Conservation (phyloP, 37 sponge, comb jelly and placozoan species). For the Ianthella basta region DNA sequence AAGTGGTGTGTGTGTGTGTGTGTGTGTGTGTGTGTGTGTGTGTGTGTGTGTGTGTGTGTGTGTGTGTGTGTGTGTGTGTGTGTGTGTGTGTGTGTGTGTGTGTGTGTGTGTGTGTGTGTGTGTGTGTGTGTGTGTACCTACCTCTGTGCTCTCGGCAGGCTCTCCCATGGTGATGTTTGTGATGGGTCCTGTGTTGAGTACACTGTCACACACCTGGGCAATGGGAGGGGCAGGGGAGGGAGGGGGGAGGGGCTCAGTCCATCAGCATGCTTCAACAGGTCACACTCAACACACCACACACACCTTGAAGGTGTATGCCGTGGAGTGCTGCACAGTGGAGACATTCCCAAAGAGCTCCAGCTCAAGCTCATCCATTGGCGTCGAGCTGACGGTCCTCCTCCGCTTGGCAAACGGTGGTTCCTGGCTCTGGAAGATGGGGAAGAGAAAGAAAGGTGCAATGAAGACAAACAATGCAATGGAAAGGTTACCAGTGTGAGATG, state of each 20-base stretch:
- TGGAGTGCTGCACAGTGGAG: neutral
- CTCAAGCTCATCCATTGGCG: neutral
- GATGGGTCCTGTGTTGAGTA: slow-evolving; percentile 89
- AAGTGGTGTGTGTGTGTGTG: too few relatives aligned
- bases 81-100: too few relatives aligned
- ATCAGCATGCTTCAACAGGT: too few relatives aligned
- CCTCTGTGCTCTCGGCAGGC: slow-evolving; percentile 51
- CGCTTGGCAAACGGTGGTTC: neutral
- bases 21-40: too few relatives aligned
- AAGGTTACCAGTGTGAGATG: too few relatives aligned
- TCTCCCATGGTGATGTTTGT: slow-evolving; percentile 79
- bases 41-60: too few relatives aligned
- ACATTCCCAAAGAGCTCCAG: neutral
- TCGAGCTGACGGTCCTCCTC: slow-evolving; percentile 5
- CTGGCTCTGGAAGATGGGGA: neutral
- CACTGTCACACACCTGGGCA: slow-evolving; percentile 89
- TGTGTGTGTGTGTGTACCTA: slow-evolving; percentile 1
- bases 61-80: too few relatives aligned
- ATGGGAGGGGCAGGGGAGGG: too few relatives aligned
- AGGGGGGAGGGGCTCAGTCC: neutral
- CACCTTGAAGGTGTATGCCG: neutral
- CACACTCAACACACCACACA: slow-evolving; percentile 36
- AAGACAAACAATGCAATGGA: too few relatives aligned
- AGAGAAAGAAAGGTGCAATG: too few relatives aligned
- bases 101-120: neutral